Evolutionary conservation across 2,888 invertebrate genomes (phyloP), one percentile per base, ranked within the genome.

Genomic region (Erebia epiphron): DNA sequence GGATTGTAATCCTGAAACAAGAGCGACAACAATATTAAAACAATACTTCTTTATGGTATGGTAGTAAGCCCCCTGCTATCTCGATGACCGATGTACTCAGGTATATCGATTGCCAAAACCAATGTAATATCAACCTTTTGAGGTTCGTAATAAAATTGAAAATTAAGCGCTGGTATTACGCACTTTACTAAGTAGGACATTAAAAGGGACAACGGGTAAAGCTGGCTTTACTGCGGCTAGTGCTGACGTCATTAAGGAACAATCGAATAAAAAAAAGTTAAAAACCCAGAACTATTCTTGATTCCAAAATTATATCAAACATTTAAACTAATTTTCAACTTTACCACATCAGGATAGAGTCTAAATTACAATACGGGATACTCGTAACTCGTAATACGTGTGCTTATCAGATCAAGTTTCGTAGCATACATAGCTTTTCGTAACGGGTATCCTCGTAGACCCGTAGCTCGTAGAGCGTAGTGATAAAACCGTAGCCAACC

Each of bases 401-500:
- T 14, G 13, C 46, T 66, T 72, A 72, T 72, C 72, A 61, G 68
- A 72, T 72, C 43, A 52, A 68, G 68, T 56, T 52, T 65, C 69
- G 69, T 69, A 72, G 72, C 72, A 62, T 54, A 62, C 64, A 49
- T 69, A 64, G 52, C 69, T 16, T 54, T 54, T 18, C 54, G 54
- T 54, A 54, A 18, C 16, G 54, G 50, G 54, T 43, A 11, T 9
- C 10, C 9, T 43, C 43, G 52, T 54, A 18, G 54, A 16, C 10
- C 26, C 69, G 72, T 69, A 72, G 72, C 69, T 60, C 72, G 72
- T 66, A 70, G 70, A 52, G 41, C 62, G 56, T 70, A 56, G 67
- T 67, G 61, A 67, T 62, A 70, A 67, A 50, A 52, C 67, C 74
- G 72, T 74, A 74, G 72, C 66, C 65, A 35, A 52, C 67, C 72